phyloP scores from a whole-genome alignment of 2,113 vertebrate species.

The Anhinga anhinga region DNA sequence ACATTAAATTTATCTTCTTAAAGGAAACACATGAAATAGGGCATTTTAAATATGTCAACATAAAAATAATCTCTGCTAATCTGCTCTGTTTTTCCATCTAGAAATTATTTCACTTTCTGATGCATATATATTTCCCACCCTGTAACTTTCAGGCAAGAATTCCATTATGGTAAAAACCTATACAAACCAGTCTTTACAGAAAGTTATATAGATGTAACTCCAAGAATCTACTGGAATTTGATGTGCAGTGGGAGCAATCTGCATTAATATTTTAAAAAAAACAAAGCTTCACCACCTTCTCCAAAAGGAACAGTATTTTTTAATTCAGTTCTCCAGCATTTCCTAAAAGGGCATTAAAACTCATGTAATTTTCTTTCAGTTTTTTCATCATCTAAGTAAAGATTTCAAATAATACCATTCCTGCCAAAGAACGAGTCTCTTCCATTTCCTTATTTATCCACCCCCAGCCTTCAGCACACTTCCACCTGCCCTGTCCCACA shows the following conservation, averaged over 20 bases:
- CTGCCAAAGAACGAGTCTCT: neutral
- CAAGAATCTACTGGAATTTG: neutral
- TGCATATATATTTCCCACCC: neutral
- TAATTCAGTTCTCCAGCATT: neutral
- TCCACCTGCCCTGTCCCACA: neutral
- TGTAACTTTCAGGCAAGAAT: neutral
- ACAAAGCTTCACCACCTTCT: neutral
- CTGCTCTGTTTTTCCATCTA: neutral
- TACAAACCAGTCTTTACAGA: neutral
- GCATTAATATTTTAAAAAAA: neutral
- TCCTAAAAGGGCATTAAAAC: neutral
- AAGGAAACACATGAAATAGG: neutral
- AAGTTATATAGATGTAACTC: neutral
- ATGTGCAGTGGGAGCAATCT: neutral
- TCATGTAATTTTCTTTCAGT: neutral
- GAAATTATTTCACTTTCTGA: neutral
- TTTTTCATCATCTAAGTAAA: neutral
- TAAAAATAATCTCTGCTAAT: neutral
- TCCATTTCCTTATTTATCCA: neutral
- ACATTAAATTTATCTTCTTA: neutral
- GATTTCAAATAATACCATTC: neutral
- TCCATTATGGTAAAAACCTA: neutral
- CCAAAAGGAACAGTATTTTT: neutral
- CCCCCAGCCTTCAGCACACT: neutral
- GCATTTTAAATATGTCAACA: neutral